Evolutionary conservation across 2,797 vertebrate species (phyloP).

Genomic region (Etheostoma nigrum): DNA sequence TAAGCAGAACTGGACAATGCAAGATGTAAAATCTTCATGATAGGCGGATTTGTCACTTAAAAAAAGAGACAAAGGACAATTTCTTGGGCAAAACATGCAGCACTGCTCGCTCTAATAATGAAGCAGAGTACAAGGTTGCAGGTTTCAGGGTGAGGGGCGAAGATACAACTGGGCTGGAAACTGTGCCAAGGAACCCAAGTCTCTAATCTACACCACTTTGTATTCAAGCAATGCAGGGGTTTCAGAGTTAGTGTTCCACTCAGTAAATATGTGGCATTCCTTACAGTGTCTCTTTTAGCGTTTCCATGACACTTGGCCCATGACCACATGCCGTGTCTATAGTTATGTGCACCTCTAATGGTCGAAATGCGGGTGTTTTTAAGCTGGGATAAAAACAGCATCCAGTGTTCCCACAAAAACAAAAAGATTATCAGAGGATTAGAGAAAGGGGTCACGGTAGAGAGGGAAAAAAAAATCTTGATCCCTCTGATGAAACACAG

Average conservation of each 20-base stretch:
- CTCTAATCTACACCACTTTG: neutral
- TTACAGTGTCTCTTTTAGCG: neutral
- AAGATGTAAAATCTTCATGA: neutral
- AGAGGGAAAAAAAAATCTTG: slow-evolving; percentile 36
- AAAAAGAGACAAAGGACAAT: slow-evolving; percentile 14
- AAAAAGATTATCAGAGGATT: slow-evolving; percentile 83
- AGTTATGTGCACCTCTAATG: neutral
- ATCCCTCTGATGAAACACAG: slow-evolving; percentile 60
- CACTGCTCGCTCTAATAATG: slow-evolving; percentile 3
- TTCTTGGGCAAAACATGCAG: slow-evolving; percentile 57
- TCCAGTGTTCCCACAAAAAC: slow-evolving; percentile 74
- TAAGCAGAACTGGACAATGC: neutral
- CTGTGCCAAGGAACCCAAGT: slow-evolving; percentile 20
- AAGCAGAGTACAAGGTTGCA: slow-evolving; percentile 30
- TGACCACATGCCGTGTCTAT: neutral
- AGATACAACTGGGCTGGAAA: slow-evolving; percentile 70
- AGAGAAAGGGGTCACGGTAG: slow-evolving; percentile 75
- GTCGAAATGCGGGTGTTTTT: slow-evolving; percentile 48
- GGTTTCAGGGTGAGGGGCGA: slow-evolving; percentile 25
- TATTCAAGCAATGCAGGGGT: neutral
- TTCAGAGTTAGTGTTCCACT: slow-evolving; percentile 8
- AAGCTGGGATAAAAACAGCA: slow-evolving; percentile 47
- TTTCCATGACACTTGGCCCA: neutral
- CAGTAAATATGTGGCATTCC: neutral
- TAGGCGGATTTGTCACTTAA: slow-evolving; percentile 19